A percentile compares a stretch with the other conserved stretches of the same genome.
These are phyloP conservation scores for Acestrorhynchus altus DNA, from an alignment of 2,797 vertebrate species.

Conservation along the genomic window DNA sequence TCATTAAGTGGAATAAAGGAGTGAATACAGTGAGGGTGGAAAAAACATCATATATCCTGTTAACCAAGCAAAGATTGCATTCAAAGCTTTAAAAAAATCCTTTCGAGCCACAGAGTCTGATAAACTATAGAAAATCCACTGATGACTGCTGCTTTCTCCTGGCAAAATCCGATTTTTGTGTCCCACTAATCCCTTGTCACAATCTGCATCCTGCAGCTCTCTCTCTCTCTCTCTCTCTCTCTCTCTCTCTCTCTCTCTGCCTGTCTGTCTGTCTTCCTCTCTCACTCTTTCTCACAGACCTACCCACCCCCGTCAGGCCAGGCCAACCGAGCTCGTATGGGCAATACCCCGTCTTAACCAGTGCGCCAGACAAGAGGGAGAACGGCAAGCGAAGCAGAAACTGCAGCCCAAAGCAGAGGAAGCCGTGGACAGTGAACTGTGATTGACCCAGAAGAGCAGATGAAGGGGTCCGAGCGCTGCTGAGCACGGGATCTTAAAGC, in stretches of 20 bases:
- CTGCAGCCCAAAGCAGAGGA: slow-evolving; percentile 53
- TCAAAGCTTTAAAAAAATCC: slow-evolving; percentile 76
- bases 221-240: slow-evolving; percentile 59
- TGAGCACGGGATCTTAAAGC: slow-evolving; percentile 56
- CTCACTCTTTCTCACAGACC: slow-evolving; percentile 66
- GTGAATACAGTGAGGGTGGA: background rate
- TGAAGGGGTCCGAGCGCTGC: slow-evolving; percentile 60
- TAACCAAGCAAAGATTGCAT: slow-evolving; percentile 77
- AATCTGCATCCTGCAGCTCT: slow-evolving; percentile 91
- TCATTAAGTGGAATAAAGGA: slow-evolving; percentile 46
- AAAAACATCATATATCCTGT: slow-evolving; percentile 69
- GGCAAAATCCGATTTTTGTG: slow-evolving; percentile 94
- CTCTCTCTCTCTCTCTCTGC: slow-evolving; percentile 50
- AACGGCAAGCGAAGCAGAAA: slow-evolving; percentile 17
- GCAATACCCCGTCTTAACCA: slow-evolving; percentile 31
- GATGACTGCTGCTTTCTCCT: slow-evolving; percentile 86
- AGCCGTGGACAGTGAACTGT: slow-evolving; percentile 25
- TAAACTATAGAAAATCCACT: slow-evolving; percentile 89
- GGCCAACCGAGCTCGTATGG: slow-evolving; percentile 69
- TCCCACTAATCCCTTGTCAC: slow-evolving; percentile 90
- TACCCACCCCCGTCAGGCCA: slow-evolving; percentile 72
- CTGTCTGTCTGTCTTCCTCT: slow-evolving; percentile 52
- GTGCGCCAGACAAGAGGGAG: background rate
- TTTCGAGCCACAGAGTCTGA: slow-evolving; percentile 76
- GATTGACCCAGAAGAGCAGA: slow-evolving; percentile 63